Base-by-base conservation (phyloP, 2,888 invertebrate species). In the Caenorhabditis drosophilae region DNA sequence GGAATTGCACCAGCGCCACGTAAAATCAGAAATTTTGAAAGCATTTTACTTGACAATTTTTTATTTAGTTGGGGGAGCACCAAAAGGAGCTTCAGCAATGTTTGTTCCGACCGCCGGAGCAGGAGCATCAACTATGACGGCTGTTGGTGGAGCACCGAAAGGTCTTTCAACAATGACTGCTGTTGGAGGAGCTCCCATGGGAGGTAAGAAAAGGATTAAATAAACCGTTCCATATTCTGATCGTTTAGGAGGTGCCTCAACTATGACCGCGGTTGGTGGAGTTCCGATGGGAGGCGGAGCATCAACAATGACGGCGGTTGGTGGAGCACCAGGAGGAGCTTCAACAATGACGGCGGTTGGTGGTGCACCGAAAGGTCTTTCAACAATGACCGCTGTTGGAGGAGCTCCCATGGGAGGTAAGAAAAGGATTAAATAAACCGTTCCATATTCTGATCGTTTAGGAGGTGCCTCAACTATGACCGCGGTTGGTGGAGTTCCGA, bases 341-440 rank as follows among this genome's bases (percentile, higher is more conserved):
- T 27, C 45, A 15, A 74, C 76, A 0, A 74, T 76, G 74, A 73
- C 76, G 4, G 74, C 74, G 22, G 59, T 74, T 27, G 68, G 71
- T 50, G 72, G 66, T 27, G 67, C 67, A 11, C 70, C 72, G n/a
- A 44, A n/a, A 11, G 63, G 67, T 45, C 44, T 64, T 9, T 72
- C 71, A 0, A 76, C 75, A 2, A 74, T 74, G 74, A 73, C 72
- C n/a, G 76, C 73, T 27, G 62, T 70, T 23, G 73, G 69, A 20
- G 67, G 57, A 34, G 59, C 56, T 12, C 63, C 70, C 1, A 12
- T 16, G 9, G 51, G 20, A 20, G 41, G 47, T 16, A 25, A 31
- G 31, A 9, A 35, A 25, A 25, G 22, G 42, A n/a, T n/a, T n/a
- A 31, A 31, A 31, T 31, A 31, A 31, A 31, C 7, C 31, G 12